Conservation (phyloP, 2,888 invertebrate species). For the Pterobdella sp. region DNA sequence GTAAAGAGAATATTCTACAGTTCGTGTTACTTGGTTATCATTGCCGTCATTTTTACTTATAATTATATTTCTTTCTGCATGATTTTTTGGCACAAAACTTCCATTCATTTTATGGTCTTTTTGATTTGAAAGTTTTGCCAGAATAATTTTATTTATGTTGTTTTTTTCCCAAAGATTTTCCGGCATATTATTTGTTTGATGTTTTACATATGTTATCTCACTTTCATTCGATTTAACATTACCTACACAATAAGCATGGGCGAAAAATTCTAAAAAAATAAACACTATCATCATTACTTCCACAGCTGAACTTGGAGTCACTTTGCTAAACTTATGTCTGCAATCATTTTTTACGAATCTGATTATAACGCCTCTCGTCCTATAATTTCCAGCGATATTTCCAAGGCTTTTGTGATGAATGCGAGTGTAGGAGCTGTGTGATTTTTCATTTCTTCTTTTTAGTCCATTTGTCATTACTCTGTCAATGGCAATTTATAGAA, state of each 20-base stretch:
- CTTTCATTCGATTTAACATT: background rate
- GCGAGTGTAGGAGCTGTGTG: background rate
- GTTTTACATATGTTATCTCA: background rate
- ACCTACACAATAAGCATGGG: background rate
- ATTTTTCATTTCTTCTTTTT: background rate
- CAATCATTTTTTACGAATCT: background rate
- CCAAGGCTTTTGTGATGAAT: background rate
- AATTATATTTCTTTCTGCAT: background rate
- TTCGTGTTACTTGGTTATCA: conserved; percentile 9
- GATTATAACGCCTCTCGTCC: background rate
- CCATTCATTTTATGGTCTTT: background rate
- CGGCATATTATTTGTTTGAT: background rate
- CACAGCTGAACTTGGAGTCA: background rate
- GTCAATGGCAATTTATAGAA: background rate
- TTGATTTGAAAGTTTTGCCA: background rate
- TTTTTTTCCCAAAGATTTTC: background rate
- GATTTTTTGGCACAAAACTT: background rate
- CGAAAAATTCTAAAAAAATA: background rate
- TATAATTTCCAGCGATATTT: background rate
- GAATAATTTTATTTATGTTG: background rate
- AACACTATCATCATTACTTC: background rate
- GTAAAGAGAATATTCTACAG: conserved; percentile 14
- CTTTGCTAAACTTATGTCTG: background rate
- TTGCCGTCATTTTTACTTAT: background rate
- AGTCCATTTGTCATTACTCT: background rate